Base-by-base conservation (phyloP, 2,888 invertebrate genomes). In the Mesorhabditis belari region DNA sequence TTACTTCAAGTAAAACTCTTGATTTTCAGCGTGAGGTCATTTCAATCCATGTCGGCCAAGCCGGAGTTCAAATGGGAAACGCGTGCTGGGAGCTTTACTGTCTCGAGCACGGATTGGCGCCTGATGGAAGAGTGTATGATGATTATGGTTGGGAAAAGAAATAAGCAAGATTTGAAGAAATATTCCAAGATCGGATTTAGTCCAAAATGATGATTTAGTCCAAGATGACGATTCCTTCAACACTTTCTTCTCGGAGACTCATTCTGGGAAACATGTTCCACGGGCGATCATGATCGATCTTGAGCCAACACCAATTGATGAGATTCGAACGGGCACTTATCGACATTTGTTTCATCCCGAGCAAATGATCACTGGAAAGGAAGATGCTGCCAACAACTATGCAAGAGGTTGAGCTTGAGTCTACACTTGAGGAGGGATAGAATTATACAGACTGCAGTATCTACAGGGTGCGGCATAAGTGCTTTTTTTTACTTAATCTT, bases 311-410 rank as follows among this genome's bases (percentile, higher is more conserved):
- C 73, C 73, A 12, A 74, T 75, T 57, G 75, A 70, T 71, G 83
- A 83, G 70, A 81, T 83, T 35, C 77, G 83, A 50, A 83, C 82
- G 12, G 83, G 83, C 25, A 81, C 81, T 23, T 94, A 94, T 86
- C 87, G 92, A 70, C 91, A 91, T 84, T 87, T 94, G 81, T 94
- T 93, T 88, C 93, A 94, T 83, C 93, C 93, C 69, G 93, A 94
- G 85, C 93, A 93, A 85, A 86, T 92, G 83, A 73, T 92, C 84
- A 35, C 44, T n/a, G 44, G 44, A 35, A 83, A 83, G 70, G 83
- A 83, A 68, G 83, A 83, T 73, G 84, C 83, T 12, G 83, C 83
- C 25, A 84, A 84, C 71, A 83, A 83, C 72, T 83, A 83, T 70
- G 83, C 83, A 35, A 75, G 83, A 49, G 82, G 90, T 35, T 17